phyloP scores from a whole-genome alignment of 2,113 vertebrate genomes.

The Hemiscyllium ocellatum region DNA sequence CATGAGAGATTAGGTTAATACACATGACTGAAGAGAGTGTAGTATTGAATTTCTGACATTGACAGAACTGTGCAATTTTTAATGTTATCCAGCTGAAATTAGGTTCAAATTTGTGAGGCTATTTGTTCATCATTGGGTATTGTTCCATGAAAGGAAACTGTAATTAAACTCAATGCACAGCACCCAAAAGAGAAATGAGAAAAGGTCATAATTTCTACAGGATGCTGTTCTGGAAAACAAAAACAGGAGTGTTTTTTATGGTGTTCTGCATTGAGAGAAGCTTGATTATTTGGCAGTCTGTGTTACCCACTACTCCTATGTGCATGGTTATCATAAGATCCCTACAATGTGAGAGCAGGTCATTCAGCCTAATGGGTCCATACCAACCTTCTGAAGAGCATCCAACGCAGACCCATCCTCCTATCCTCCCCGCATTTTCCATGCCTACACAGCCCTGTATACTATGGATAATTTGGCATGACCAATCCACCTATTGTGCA shows the following conservation, averaged over 20 bases:
- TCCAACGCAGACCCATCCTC: no score
- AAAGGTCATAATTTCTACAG: neutral
- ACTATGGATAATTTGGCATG: no score
- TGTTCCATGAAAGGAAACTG: slow-evolving; percentile 6
- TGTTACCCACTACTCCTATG: neutral
- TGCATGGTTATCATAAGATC: no score
- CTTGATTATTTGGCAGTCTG: neutral
- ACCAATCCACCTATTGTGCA: no score
- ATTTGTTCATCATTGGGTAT: neutral
- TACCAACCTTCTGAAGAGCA: no score
- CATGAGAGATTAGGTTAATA: neutral
- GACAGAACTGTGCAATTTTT: neutral
- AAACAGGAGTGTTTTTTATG: neutral
- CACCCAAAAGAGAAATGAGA: neutral
- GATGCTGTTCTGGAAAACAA: neutral
- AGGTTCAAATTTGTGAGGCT: neutral
- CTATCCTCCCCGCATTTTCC: no score
- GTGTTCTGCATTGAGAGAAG: neutral
- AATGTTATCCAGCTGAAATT: slow-evolving; percentile 6
- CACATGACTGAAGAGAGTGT: neutral
- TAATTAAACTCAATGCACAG: neutral
- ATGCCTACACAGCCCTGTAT: no score
- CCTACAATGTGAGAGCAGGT: no score
- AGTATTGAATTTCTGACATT: neutral
- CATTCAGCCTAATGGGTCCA: no score